Base-by-base conservation (phyloP, 2,888 invertebrate genomes). In the Agrypnus murinus region DNA sequence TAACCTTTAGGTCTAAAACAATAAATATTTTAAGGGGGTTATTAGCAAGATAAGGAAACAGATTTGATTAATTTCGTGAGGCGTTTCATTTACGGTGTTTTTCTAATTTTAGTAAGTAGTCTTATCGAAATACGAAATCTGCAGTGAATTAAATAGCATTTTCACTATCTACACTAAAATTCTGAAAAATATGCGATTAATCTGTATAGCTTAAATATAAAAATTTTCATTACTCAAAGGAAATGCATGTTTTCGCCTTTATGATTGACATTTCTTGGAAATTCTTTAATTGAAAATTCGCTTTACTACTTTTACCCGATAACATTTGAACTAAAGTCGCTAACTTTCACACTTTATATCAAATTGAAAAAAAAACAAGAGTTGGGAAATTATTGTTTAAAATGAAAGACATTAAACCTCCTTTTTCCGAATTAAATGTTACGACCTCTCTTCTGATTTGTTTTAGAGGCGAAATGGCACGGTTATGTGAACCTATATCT, bases 1-100 rank as follows among this genome's bases (percentile, higher is more conserved):
- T n/a, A n/a, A n/a, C n/a, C n/a, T n/a, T n/a, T n/a, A n/a, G n/a
- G n/a, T n/a, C n/a, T n/a, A n/a, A n/a, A n/a, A n/a, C n/a, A n/a
- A n/a, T n/a, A n/a, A n/a, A n/a, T n/a, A n/a, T n/a, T n/a, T n/a
- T n/a, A n/a, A n/a, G n/a, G n/a, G 17, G 32, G 31, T 55, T 55
- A 55, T 55, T 55, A 55, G 55, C 36, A 9, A 14, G 48, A 48
- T 48, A 36, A 36, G 55, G 36, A 7, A 36, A 36, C 36, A n/a
- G n/a, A n/a, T 36, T 36, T 55, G 31, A 55, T 55, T 55, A 55
- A 55, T n/a, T 17, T 8, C 14, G 36, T 55, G 36, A 55, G 34
- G 34, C 36, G 2, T 36, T 55, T 15, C 17, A 17, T 55, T 50
- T 55, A 15, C 12, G 17, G 15, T 36, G 55, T 10, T 36, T 55